These are phyloP conservation scores for Pipra filicauda DNA, from an alignment of 2,113 vertebrate species.

Conservation along the genomic window DNA sequence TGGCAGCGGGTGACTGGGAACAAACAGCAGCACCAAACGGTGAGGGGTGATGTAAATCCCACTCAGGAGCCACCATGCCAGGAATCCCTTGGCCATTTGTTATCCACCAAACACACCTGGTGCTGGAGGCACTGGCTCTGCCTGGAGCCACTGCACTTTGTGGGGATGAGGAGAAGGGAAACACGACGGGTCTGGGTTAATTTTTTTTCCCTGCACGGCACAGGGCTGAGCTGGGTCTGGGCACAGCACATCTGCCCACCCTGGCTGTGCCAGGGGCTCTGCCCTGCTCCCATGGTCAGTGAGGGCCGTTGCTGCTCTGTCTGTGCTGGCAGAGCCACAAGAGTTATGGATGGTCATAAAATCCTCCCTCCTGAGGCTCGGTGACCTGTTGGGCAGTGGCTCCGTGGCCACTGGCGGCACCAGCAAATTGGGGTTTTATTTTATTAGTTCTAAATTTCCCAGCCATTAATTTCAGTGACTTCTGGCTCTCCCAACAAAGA, in stretches of 20 bases:
- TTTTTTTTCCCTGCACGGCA: neutral
- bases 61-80: fast-evolving
- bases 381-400: neutral
- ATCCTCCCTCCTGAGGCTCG: neutral
- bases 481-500: neutral
- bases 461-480: constrained; percentile 14
- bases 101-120: neutral
- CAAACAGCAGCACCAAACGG: neutral
- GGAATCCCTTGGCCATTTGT: neutral
- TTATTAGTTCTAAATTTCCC: constrained; percentile 30
- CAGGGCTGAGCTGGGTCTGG: neutral
- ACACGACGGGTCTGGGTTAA: neutral
- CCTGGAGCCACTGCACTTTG: neutral
- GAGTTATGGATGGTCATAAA: neutral
- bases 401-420: neutral
- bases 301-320: fast-evolving
- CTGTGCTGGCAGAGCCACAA: neutral
- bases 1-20: neutral
- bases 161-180: neutral
- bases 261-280: neutral
- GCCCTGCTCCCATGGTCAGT: neutral
- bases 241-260: neutral
- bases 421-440: neutral
- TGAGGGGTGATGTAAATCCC: neutral
- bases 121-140: neutral